Percentiles rank a stretch among this genome's conserved stretches.
Evolutionary conservation across 2,113 vertebrate genomes (phyloP).

Genomic region (Pollimyrus isidori): DNA sequence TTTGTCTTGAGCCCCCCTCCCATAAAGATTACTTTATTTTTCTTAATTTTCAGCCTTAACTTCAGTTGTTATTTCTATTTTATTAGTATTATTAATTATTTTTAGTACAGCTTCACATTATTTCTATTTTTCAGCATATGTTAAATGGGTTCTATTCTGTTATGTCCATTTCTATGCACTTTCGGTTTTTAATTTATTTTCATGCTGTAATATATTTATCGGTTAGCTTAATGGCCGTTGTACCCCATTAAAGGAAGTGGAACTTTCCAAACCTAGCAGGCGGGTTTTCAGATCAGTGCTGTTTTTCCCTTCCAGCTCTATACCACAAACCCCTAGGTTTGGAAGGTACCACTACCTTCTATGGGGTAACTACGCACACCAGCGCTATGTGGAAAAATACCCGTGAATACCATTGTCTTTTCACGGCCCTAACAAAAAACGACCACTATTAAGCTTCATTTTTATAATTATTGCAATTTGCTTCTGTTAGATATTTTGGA

Average conservation of each 20-base stretch:
- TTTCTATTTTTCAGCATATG: not conserved
- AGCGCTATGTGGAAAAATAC: not conserved
- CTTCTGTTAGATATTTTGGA: not conserved
- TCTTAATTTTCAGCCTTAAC: not conserved
- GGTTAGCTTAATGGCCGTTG: not conserved
- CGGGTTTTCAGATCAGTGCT: not conserved
- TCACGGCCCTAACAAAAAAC: not conserved
- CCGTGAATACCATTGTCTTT: not conserved
- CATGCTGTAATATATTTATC: not conserved
- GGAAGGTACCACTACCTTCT: not conserved
- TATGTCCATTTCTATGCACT: not conserved
- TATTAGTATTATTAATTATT: not conserved
- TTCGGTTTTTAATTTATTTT: not conserved
- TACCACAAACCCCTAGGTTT: not conserved
- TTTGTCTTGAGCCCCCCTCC: not conserved
- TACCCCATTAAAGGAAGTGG: not conserved
- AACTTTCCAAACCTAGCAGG: not conserved
- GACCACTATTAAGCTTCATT: not conserved
- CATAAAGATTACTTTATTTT: not conserved
- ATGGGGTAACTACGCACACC: not conserved
- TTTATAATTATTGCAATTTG: not conserved
- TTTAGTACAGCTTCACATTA: not conserved
- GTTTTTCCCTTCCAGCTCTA: not conserved
- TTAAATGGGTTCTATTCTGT: not conserved
- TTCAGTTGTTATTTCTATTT: not conserved